Evolutionary conservation across 2,113 vertebrate genomes (phyloP).

Genomic region (Cephalopterus ornatus): DNA sequence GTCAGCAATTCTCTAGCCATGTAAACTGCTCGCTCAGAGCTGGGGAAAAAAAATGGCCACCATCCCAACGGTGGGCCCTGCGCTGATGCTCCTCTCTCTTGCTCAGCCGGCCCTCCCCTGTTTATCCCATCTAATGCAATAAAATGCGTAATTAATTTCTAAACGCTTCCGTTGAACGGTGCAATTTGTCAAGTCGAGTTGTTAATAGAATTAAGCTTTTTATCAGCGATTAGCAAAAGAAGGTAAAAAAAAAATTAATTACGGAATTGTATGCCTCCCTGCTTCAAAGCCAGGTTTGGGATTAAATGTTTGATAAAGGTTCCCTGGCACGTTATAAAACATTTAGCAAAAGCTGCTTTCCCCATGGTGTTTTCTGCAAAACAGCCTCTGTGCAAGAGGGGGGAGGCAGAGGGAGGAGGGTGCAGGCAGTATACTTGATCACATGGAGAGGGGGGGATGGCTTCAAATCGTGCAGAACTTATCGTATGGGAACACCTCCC

Average conservation of each 20-base stretch:
- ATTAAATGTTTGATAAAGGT: slow-evolving; percentile 84
- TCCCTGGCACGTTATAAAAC: slow-evolving; percentile 79
- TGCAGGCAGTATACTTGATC: background rate
- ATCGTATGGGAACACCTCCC: background rate
- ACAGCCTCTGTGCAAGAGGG: background rate
- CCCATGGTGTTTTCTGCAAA: slow-evolving; percentile 63
- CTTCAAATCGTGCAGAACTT: background rate
- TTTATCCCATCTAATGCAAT: slow-evolving; percentile 85
- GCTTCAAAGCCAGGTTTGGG: slow-evolving; percentile 85
- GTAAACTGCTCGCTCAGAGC: background rate
- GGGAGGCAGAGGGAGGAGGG: background rate
- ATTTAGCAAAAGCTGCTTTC: slow-evolving; percentile 76
- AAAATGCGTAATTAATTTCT: slow-evolving; percentile 90
- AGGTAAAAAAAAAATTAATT: slow-evolving; percentile 86
- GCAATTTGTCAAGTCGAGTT: slow-evolving; percentile 86
- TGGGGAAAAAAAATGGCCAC: background rate
- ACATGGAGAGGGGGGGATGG: background rate
- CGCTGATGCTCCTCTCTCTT: slow-evolving; percentile 45
- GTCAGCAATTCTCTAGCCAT: slow-evolving; percentile 34
- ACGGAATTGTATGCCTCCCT: slow-evolving; percentile 82
- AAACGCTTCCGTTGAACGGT: slow-evolving; percentile 81
- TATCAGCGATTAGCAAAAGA: slow-evolving; percentile 87
- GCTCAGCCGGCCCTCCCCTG: slow-evolving; percentile 60
- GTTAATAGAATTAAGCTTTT: slow-evolving; percentile 90
- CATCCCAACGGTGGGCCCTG: background rate